Conservation (phyloP, 92 coral and sea anemone genomes). For the Plumapathes pennacea region DNA sequence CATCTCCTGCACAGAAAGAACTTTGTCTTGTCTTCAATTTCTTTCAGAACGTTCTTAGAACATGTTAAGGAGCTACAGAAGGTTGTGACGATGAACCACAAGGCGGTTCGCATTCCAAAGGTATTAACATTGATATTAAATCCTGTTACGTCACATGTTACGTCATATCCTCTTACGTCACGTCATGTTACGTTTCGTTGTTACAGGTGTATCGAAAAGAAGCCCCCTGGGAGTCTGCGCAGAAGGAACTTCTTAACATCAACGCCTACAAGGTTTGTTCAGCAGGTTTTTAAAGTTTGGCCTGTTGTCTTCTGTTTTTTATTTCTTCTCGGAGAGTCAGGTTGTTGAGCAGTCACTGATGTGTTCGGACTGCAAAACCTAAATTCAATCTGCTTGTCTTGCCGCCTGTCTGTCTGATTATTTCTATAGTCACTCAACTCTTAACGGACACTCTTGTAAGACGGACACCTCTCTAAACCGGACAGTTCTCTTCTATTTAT, state of each 20-base stretch:
- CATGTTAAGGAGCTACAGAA: slow-evolving; percentile 70
- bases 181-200: background rate
- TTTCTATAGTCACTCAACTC: no score
- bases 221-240: slow-evolving; percentile 99
- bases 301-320: no score
- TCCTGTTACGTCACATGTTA: background rate
- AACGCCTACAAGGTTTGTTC: slow-evolving; percentile 98
- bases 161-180: background rate
- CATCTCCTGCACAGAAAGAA: background rate
- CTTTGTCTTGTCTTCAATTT: background rate
- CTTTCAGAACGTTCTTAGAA: slow-evolving; percentile 75
- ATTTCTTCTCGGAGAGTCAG: no score
- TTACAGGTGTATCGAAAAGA: slow-evolving; percentile 84
- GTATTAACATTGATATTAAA: slow-evolving; percentile 27
- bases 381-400: no score
- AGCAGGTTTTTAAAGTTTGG: no score
- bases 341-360: no score
- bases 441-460: no score
- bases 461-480: no score
- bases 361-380: no score
- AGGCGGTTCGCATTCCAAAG: slow-evolving; percentile 90
- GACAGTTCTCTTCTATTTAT: no score
- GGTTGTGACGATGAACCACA: slow-evolving; percentile 76
- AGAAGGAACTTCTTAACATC: slow-evolving; percentile 77
- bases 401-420: no score